phyloP scores from a whole-genome alignment of 2,113 vertebrate species.

The Petaurus breviceps region DNA sequence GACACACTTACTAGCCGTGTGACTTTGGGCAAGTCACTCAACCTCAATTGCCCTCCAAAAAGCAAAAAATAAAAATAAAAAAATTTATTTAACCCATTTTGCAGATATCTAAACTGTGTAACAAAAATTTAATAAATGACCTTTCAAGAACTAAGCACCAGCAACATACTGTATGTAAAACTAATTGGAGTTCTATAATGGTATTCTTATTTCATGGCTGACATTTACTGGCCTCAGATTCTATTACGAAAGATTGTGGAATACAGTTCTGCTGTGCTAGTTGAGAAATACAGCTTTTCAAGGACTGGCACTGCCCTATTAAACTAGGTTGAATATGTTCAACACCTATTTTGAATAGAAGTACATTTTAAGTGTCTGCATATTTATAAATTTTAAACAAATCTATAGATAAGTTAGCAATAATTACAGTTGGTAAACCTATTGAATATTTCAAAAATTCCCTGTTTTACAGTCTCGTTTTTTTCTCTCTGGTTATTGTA shows the following conservation, averaged over 20 bases:
- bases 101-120: too few species aligned
- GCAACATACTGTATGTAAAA: constrained; percentile 49
- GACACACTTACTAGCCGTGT: too few species aligned
- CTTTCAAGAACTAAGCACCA: not conserved
- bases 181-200: constrained; percentile 64
- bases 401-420: not conserved
- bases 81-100: too few species aligned
- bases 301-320: constrained; percentile 78
- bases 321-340: constrained; percentile 84
- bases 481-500: constrained; percentile 7
- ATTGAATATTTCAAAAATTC: not conserved
- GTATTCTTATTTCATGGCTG: constrained; percentile 84
- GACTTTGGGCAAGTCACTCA: too few species aligned
- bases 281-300: constrained; percentile 89
- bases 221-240: constrained; percentile 88
- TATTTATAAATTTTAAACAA: constrained; percentile 3
- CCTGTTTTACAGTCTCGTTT: constrained; percentile 6
- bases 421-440: not conserved
- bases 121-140: too few species aligned
- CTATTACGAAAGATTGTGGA: constrained; percentile 87
- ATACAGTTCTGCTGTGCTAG: constrained; percentile 83
- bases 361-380: constrained; percentile 51
- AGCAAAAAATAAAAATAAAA: too few species aligned
- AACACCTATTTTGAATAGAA: constrained; percentile 71
- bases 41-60: too few species aligned